Base-by-base conservation (phyloP, 2,797 vertebrate species). In the Cuniculus paca region DNA sequence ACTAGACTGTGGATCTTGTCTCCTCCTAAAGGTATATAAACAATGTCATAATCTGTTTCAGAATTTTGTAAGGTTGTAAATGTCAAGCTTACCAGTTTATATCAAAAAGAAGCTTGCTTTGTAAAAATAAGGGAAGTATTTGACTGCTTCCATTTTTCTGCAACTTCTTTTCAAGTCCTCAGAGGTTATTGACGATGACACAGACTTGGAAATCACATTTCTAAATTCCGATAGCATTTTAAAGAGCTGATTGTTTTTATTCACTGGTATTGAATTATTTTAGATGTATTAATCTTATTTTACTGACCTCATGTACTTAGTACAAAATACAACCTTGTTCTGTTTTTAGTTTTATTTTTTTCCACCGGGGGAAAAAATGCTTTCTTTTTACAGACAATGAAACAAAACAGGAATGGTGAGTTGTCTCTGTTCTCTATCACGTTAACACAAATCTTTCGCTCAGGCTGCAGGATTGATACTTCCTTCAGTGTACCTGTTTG, bases 11-110 rank as follows among this genome's bases (percentile, higher is more conserved):
- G 22, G 3, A 13, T 77, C 61, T 42, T 70, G 22, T 50, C 54
- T 48, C 88, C 88, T 94, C 92, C 60, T 78, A 61, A 58, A 65
- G 6, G n/a, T 17, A 81, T 31, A 90, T 80, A 83, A 95, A 72
- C 52, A 45, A 52, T 7, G 45, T 77, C 75, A 87, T 89, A 26
- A 63, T 58, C 60, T 61, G n/a, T 56, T 84, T 84, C 81, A 92
- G 50, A 81, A 74, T 78, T n/a, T 48, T 88, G 9, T 22, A 19
- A 70, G 16, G 48, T 56, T 70, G 26, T 91, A 89, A 89, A 50
- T 65, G 56, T 89, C 83, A 88, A 28, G 34, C 16, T 78, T 78
- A 31, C 34, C 39, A 61, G 54, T 80, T 91, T 42, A 45, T 60
- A 56, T 61, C 60, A 68, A 85, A 65, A 50, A 72, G 56, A 95